Conservation (phyloP, 2,113 vertebrate genomes). For the Pseudorhombus dupliciocellatus region DNA sequence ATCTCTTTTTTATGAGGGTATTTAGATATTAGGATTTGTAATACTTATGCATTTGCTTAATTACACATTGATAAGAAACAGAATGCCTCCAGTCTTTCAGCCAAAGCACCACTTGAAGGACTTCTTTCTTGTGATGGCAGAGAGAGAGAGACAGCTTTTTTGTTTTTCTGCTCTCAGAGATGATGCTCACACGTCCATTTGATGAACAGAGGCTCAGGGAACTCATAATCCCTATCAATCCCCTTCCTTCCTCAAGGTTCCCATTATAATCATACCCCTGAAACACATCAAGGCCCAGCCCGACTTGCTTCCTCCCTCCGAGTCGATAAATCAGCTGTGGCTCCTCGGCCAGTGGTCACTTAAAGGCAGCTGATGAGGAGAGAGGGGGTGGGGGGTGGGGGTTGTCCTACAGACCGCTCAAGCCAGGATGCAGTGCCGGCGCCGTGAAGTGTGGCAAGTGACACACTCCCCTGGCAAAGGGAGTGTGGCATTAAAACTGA, state of each 20-base stretch:
- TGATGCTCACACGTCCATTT: slow-evolving; percentile 45
- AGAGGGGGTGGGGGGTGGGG: slow-evolving; percentile 17
- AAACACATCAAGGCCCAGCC: slow-evolving; percentile 56
- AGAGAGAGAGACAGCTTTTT: slow-evolving; percentile 17
- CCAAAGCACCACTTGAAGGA: slow-evolving; percentile 9
- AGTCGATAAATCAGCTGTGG: slow-evolving; percentile 59
- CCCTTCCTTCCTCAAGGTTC: slow-evolving; percentile 60
- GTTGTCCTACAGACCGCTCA: slow-evolving; percentile 50
- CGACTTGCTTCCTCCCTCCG: slow-evolving; percentile 47
- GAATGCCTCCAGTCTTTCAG: neutral
- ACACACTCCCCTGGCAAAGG: slow-evolving; percentile 56
- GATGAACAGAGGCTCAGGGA: slow-evolving; percentile 52
- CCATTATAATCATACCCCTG: slow-evolving; percentile 59
- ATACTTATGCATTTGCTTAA: neutral
- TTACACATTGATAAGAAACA: slow-evolving; percentile 12
- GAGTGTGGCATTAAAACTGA: slow-evolving; percentile 28
- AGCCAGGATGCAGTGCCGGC: slow-evolving; percentile 53
- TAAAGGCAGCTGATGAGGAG: slow-evolving; percentile 49
- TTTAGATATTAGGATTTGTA: slow-evolving; percentile 12
- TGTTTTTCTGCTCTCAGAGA: slow-evolving; percentile 25
- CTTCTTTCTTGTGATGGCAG: slow-evolving; percentile 3
- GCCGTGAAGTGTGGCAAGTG: slow-evolving; percentile 66
- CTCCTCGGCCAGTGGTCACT: slow-evolving; percentile 62
- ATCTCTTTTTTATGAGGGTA: slow-evolving; percentile 9
- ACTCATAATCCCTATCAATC: slow-evolving; percentile 65